Evolutionary conservation across 2,888 invertebrate genomes (phyloP).

Genomic region (Electrophaes corylata): DNA sequence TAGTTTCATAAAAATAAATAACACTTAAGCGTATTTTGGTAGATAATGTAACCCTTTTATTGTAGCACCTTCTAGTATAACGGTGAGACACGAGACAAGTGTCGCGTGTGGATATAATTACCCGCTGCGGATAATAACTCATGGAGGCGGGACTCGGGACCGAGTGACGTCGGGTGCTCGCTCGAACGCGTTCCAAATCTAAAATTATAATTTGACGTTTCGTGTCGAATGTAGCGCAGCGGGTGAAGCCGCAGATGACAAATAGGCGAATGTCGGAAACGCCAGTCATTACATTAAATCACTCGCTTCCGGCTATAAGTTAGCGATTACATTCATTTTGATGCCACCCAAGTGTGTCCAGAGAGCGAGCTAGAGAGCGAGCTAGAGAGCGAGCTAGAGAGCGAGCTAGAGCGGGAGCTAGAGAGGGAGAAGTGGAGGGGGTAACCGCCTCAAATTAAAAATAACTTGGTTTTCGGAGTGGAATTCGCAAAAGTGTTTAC

Average conservation of each 20-base stretch:
- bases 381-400: neutral
- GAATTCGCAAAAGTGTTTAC: conserved; percentile 35
- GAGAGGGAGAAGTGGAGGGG: neutral
- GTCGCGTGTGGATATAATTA: conserved; percentile 37
- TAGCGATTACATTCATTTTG: conserved; percentile 47
- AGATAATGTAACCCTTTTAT: conserved; percentile 11
- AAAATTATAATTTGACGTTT: conserved; percentile 25
- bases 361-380: neutral
- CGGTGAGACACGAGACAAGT: too few relatives aligned
- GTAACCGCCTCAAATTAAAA: conserved; percentile 32
- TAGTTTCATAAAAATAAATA: neutral
- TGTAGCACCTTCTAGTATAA: neutral
- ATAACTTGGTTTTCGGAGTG: conserved; percentile 31
- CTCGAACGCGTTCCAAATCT: conserved; percentile 23
- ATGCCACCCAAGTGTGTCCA: conserved; percentile 25
- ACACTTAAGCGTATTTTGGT: conserved; percentile 11
- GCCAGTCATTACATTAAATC: conserved; percentile 50
- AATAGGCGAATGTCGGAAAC: conserved; percentile 46
- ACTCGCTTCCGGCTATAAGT: conserved; percentile 54
- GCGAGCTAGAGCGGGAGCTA: neutral
- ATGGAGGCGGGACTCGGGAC: conserved; percentile 16
- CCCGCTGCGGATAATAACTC: conserved; percentile 32
- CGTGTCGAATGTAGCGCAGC: conserved; percentile 10
- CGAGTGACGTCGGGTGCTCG: conserved; percentile 8
- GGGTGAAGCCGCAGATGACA: conserved; percentile 40